Conservation (phyloP, 2,113 vertebrate species). For the Dipodomys ordii region DNA sequence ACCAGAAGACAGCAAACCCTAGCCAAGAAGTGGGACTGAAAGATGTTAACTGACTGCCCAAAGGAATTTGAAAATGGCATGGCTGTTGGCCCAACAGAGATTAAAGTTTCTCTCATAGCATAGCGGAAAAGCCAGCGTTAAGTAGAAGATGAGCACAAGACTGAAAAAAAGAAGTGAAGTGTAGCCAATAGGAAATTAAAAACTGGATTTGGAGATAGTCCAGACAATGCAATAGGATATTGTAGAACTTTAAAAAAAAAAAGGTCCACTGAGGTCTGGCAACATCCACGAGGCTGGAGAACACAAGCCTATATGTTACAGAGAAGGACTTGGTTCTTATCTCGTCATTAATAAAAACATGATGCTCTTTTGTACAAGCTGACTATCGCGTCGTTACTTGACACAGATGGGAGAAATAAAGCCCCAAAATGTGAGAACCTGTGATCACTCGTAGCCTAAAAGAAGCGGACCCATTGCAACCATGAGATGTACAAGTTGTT, state of each 20-base stretch:
- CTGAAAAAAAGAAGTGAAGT: constrained; percentile 41
- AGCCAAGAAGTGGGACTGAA: constrained; percentile 19
- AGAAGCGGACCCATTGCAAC: background rate
- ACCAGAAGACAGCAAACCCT: constrained; percentile 27
- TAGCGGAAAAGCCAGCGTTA: constrained; percentile 46
- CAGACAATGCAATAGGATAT: constrained; percentile 77
- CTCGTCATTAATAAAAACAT: no score
- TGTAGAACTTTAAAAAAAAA: constrained; percentile 54
- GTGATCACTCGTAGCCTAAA: background rate
- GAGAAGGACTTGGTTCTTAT: constrained; percentile 65
- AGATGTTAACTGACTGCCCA: constrained; percentile 65
- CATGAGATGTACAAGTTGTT: no score
- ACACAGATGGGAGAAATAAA: background rate
- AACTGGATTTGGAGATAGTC: constrained; percentile 68
- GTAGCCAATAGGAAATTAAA: constrained; percentile 79
- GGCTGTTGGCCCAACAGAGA: constrained; percentile 63
- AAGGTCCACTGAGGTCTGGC: constrained; percentile 70
- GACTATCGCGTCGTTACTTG: background rate
- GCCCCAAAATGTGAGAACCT: background rate
- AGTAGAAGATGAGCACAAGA: constrained; percentile 43
- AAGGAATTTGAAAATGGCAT: constrained; percentile 70
- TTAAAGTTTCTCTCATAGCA: constrained; percentile 48
- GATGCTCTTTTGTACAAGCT: background rate
- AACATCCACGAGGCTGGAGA: constrained; percentile 25
- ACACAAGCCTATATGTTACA: constrained; percentile 46